Evolutionary conservation across 2,797 vertebrate genomes (phyloP), one percentile per base, ranked within the genome.

Genomic region (Pelobates cultripes): DNA sequence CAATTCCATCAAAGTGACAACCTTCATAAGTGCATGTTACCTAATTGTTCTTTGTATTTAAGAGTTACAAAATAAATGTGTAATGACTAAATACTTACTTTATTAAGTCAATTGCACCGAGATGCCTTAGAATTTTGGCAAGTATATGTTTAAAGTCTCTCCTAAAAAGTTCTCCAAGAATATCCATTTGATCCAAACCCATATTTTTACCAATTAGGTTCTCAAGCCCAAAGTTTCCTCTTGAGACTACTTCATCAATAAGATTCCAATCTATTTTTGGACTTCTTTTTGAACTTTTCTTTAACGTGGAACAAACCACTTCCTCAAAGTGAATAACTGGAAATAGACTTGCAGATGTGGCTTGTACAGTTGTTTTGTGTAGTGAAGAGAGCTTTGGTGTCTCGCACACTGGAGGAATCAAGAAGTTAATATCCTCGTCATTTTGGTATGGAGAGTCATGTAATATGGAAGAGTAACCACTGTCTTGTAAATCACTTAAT

Each of bases 131-230:
- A 84, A 98, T 95, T 70, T 87, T 90, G 41, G 89, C 87, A 78
- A 99, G 89, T 84, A 99, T 79, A 86, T 89, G 92, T 73, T 81
- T 95, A 91, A 98, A 90, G 83, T 94, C 93, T 84, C 93, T 96
- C 81, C 89, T 90, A 83, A 96, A 90, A 84, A 99, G 93, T 67
- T 93, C 94, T 0, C 90, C 84, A 73, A 98, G 92, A 76, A 98
- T 79, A 64, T 99, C 97, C 8, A 97, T 71, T 71, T 80, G 90
- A 7, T 96, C 95, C n/a, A 91, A 83, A 10, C 97, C 97, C 95
- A 99, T 98, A 73, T 95, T 92, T 61, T 93, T 90, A 61, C 98
- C 97, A 69, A 98, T 97, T 76, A 99, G 91, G 14, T 94, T 95
- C 76, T 95, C 90, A 85, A 99, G 90, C 66, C 87, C 88, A 79